Percentiles rank a stretch among this genome's conserved stretches.
Evolutionary conservation across 2,113 vertebrate species (phyloP).

Genomic region (Garra rufa): DNA sequence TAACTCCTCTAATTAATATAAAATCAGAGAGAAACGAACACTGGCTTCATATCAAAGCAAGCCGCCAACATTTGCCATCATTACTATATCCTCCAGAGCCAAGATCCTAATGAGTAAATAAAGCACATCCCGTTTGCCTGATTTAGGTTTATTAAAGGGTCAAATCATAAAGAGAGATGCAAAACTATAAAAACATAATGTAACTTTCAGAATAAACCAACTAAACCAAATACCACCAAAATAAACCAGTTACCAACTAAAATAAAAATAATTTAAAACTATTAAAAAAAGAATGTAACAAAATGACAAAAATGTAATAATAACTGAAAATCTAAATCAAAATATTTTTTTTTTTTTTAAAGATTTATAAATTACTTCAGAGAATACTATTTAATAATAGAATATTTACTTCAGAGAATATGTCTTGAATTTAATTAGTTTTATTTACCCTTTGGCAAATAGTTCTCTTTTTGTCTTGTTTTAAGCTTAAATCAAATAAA

Average conservation of each 20-base stretch:
- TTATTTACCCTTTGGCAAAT: not conserved
- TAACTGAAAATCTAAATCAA: not conserved
- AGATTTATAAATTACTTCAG: not conserved
- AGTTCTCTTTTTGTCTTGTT: not conserved
- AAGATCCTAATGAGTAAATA: not conserved
- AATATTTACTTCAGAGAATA: not conserved
- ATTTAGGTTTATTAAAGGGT: not conserved
- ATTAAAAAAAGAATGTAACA: too few species aligned
- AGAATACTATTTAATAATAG: too few species aligned
- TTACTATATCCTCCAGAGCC: not conserved
- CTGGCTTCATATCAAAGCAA: slow-evolving; percentile 1
- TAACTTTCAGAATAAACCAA: not conserved
- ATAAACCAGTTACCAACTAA: too few species aligned
- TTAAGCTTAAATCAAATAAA: not conserved
- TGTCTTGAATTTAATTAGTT: not conserved
- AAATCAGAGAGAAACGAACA: not conserved
- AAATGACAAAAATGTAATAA: not conserved
- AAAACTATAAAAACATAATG: not conserved
- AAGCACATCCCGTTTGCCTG: not conserved
- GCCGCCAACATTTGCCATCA: not conserved
- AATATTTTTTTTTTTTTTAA: not conserved
- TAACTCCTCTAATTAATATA: not conserved
- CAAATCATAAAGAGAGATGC: not conserved
- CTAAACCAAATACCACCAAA: too few species aligned
- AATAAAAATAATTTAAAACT: not conserved